A percentile compares a stretch with the other conserved stretches of the same genome.
These are phyloP conservation scores for Dexiosoma caninum DNA, from an alignment of 2,888 invertebrate genomes.

Conservation along the genomic window DNA sequence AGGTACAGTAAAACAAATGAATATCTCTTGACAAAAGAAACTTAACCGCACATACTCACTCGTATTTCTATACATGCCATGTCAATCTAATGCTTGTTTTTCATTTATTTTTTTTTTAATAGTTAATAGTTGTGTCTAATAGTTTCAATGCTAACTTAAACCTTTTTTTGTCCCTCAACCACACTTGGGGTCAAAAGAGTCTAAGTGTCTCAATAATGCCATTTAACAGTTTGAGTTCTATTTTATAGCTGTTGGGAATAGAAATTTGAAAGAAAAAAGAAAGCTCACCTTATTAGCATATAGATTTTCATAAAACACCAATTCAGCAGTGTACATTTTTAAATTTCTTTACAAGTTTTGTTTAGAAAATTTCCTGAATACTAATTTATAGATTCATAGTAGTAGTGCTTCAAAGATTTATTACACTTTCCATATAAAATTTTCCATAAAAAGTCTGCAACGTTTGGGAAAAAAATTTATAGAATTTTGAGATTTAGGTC, in stretches of 20 bases:
- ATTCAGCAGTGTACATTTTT: neutral
- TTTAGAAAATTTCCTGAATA: no score
- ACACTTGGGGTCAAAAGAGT: conserved; percentile 18
- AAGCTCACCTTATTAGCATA: neutral
- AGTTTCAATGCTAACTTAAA: conserved; percentile 17
- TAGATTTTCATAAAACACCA: neutral
- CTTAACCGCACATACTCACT: conserved; percentile 19
- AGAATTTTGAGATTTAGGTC: no score
- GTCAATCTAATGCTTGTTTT: conserved; percentile 36
- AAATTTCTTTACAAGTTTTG: no score
- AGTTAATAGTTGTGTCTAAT: neutral
- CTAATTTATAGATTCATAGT: no score
- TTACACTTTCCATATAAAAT: no score
- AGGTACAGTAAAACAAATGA: conserved; percentile 34
- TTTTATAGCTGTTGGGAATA: neutral
- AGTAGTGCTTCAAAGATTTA: no score
- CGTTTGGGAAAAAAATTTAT: no score
- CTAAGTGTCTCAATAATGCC: conserved; percentile 21
- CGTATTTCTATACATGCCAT: conserved; percentile 25
- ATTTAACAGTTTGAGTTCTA: neutral
- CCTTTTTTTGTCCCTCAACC: neutral
- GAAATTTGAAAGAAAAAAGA: neutral
- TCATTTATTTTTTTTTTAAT: neutral
- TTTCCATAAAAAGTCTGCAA: no score
- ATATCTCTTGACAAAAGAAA: conserved; percentile 40